Evolutionary conservation across 2,113 vertebrate species (phyloP).

Genomic region (Butorides virescens): DNA sequence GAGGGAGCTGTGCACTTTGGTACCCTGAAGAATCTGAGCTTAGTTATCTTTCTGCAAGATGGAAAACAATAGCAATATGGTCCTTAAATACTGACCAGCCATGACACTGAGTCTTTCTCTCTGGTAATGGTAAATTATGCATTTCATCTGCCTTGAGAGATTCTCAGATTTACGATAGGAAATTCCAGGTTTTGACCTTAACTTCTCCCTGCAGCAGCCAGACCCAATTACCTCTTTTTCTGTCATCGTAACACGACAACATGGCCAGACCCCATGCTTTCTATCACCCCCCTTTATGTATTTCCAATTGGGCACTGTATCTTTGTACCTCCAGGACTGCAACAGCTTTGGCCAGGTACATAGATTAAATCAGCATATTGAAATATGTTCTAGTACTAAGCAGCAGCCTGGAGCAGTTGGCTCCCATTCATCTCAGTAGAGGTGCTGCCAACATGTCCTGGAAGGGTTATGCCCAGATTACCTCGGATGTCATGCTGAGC

Average conservation of each 20-base stretch:
- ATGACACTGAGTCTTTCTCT: background rate
- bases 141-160: background rate
- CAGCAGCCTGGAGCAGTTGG: background rate
- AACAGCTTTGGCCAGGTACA: background rate
- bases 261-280: background rate
- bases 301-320: background rate
- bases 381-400: constrained; percentile 14
- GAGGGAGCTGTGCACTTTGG: background rate
- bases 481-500: background rate
- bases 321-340: background rate
- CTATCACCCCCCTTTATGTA: background rate
- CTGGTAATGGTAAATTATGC: background rate
- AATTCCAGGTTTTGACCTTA: background rate
- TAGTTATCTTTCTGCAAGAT: background rate
- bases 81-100: background rate
- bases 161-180: background rate
- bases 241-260: background rate
- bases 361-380: constrained; percentile 71
- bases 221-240: background rate
- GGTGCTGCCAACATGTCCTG: background rate
- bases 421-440: background rate
- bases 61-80: background rate
- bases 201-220: background rate
- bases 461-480: background rate
- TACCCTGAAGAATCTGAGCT: background rate